These are phyloP conservation scores for Formica aserva DNA, from an alignment of 2,888 invertebrate genomes.

Conservation along the genomic window DNA sequence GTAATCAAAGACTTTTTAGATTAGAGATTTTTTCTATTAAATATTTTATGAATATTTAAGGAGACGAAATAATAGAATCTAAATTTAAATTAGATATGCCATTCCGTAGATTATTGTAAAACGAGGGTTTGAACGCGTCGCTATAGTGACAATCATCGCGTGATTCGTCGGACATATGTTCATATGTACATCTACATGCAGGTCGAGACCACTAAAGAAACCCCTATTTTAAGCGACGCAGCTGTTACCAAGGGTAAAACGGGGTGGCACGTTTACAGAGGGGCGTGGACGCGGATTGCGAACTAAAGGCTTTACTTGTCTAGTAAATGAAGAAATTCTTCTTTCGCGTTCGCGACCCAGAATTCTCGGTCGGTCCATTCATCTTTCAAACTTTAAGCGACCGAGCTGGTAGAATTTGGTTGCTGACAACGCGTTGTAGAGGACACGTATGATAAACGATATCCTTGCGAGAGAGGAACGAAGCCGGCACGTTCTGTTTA, in stretches of 20 bases:
- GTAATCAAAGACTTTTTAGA: no score
- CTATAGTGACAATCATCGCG: conserved; percentile 30
- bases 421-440: neutral
- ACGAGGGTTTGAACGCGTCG: neutral
- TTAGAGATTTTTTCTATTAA: neutral
- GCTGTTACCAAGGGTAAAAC: conserved; percentile 65
- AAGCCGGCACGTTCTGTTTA: neutral
- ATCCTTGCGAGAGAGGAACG: neutral
- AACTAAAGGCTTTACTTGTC: conserved; percentile 63
- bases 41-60: neutral
- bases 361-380: conserved; percentile 18
- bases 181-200: conserved; percentile 41
- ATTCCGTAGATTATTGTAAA: neutral
- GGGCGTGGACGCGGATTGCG: conserved; percentile 59
- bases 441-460: neutral
- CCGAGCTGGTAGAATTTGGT: conserved; percentile 9
- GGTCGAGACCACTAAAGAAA: conserved; percentile 35
- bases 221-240: conserved; percentile 75
- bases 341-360: conserved; percentile 32
- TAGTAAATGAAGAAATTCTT: conserved; percentile 61
- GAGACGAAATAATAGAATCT: neutral
- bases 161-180: conserved; percentile 62
- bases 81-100: neutral
- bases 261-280: conserved; percentile 62
- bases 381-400: conserved; percentile 17